A percentile compares a stretch with the other conserved stretches of the same genome.
These are phyloP conservation scores for Alosa sapidissima DNA, from an alignment of 2,797 vertebrate species.

Conservation along the genomic window DNA sequence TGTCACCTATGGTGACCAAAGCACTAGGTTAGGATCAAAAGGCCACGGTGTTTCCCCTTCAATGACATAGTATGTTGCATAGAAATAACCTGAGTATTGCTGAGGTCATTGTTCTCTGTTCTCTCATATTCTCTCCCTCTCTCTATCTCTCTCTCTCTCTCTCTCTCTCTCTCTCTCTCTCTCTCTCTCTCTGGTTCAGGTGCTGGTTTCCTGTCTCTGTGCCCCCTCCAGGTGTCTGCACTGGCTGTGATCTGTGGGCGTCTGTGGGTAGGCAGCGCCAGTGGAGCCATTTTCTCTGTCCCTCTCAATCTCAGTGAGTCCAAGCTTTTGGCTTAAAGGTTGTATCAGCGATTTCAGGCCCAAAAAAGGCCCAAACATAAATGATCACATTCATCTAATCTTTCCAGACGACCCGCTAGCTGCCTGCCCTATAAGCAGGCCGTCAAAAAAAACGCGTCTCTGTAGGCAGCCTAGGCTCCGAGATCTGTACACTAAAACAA, in stretches of 20 bases:
- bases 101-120: no score
- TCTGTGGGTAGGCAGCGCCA: slow-evolving; percentile 79
- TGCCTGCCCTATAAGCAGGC: no score
- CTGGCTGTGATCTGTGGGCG: slow-evolving; percentile 70
- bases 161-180: no score
- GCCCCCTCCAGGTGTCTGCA: slow-evolving; percentile 75
- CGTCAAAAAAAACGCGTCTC: no score
- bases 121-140: neutral
- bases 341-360: no score
- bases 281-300: slow-evolving; percentile 76
- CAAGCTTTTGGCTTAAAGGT: no score
- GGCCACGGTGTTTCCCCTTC: neutral
- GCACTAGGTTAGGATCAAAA: slow-evolving; percentile 64
- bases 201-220: slow-evolving; percentile 69
- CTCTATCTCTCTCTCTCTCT: no score
- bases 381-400: no score
- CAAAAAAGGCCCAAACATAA: no score
- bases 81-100: neutral
- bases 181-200: slow-evolving; percentile 54
- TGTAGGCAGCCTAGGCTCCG: no score
- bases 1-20: slow-evolving; percentile 70
- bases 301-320: slow-evolving; percentile 75
- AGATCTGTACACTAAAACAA: no score
- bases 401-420: no score
- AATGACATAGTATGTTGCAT: neutral